Conservation (phyloP, 2,113 vertebrate species). For the Chloropsis cyanopogon region DNA sequence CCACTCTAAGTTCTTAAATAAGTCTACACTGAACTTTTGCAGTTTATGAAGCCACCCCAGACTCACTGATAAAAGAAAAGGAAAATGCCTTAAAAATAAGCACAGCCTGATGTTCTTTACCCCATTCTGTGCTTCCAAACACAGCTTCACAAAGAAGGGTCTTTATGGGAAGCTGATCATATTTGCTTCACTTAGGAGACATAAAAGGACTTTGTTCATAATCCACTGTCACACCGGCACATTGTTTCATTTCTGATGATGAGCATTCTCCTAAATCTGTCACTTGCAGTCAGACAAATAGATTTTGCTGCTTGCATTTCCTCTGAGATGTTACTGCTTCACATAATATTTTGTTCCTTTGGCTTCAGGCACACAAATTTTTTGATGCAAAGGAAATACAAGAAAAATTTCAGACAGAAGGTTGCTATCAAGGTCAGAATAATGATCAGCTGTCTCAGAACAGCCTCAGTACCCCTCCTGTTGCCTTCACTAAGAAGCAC, state of each 20-base stretch:
- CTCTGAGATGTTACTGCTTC: constrained; percentile 9
- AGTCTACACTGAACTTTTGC: neutral
- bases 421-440: constrained; percentile 7
- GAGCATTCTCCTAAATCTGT: neutral
- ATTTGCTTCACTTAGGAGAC: neutral
- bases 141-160: neutral
- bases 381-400: neutral
- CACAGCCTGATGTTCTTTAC: neutral
- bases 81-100: neutral
- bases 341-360: neutral
- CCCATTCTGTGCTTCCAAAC: neutral
- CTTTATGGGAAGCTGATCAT: neutral
- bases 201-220: neutral
- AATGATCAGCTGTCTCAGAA: neutral
- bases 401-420: neutral
- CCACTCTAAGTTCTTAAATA: neutral
- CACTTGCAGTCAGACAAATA: constrained; percentile 33
- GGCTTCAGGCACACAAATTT: neutral
- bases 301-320: neutral
- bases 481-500: neutral
- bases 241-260: neutral
- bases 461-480: neutral
- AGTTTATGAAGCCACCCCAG: neutral
- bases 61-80: neutral
- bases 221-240: neutral